Evolutionary conservation across 53 echinoderm and acorn worm species (phyloP).

Genomic region (Paracentrotus lividus): DNA sequence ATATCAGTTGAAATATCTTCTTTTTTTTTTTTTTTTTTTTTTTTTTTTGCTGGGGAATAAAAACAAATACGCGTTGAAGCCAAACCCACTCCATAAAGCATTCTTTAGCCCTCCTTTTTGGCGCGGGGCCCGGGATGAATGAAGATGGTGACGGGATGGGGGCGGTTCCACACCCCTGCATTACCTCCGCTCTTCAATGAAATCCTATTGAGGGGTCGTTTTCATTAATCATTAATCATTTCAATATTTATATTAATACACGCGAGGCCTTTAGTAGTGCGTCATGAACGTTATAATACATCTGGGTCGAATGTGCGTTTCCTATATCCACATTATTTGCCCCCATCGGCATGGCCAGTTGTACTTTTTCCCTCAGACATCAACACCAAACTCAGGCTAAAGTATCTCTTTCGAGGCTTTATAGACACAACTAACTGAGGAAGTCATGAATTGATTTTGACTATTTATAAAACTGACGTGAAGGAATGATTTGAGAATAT

Average conservation of each 20-base stretch:
- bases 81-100: too few species aligned
- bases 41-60: too few species aligned
- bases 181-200: background rate
- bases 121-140: too few species aligned
- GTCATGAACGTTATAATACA: background rate
- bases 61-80: too few species aligned
- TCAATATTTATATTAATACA: background rate
- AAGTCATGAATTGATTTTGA: background rate
- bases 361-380: background rate
- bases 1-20: too few species aligned
- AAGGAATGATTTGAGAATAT: background rate
- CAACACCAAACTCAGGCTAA: background rate
- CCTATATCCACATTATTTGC: background rate
- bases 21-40: too few species aligned
- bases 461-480: background rate
- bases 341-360: background rate
- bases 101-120: too few species aligned
- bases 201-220: background rate
- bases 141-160: background rate
- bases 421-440: background rate
- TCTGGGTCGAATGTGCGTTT: background rate
- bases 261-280: background rate
- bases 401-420: background rate
- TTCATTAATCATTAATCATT: background rate
- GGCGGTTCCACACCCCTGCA: background rate